Base-by-base conservation (phyloP, 1,140 invertebrate genomes). In the Arctopsyche grandis region DNA sequence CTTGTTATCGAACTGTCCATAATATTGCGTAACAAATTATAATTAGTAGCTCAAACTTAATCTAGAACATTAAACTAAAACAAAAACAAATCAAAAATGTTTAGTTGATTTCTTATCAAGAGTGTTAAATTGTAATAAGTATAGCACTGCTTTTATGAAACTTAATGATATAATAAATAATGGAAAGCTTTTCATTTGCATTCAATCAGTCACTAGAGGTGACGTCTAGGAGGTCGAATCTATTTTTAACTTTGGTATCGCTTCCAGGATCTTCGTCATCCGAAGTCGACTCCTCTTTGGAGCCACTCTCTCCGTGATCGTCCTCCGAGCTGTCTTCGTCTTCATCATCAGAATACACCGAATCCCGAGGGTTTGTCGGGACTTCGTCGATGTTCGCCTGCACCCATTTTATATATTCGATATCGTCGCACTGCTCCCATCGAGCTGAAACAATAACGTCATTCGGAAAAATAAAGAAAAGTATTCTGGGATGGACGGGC, bases 261-360 rank as follows among this genome's bases (percentile, higher is more conserved):
- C n/a, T 22, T 10, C 21, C 43, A 9, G 14, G 22, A 9, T 56
- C 26, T 46, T 58, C 24, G 14, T 63, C 21, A 19, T 76, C 74
- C 0, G 74, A 76, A 9, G 52, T 22, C 1, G 44, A 56, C 19
- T 76, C 74, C 16, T 74, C 46, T 56, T 74, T 46, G 7, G 71
- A 26, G 14, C 24, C 52, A 58, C 71, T 80, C 19, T 83, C 77
- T 92, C 90, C 85, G 91, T 93, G 83, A 91, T 93, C 85, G 93
- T 94, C 83, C 92, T 86, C 84, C 92, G 89, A 87, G 93, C 93
- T 83, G 93, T 91, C 82, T 91, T 92, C 93, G 93, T 93, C 69
- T 52, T 80, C 80, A 38, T 74, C 44, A 19, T 79, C 75, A 16
- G 10, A 77, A 29, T 66, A 66, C 0, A 66, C 24, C 21, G 19